Conservation (phyloP, 2,113 vertebrate species). For the Gallinago paraguaiae region DNA sequence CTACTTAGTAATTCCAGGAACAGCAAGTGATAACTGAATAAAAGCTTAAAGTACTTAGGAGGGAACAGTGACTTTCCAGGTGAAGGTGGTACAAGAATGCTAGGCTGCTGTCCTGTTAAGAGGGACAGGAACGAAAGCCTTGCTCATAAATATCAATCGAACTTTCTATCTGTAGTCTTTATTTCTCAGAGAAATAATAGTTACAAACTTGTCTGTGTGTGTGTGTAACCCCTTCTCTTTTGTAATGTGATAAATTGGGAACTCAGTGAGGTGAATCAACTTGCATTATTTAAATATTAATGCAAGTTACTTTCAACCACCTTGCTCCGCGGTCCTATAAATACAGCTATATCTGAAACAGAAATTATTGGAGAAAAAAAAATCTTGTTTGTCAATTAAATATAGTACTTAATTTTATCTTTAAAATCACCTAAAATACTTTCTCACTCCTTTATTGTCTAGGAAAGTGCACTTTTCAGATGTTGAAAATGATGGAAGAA, state of each 20-base stretch:
- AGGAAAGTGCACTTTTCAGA: conserved; percentile 1
- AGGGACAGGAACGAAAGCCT: neutral
- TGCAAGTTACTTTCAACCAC: neutral
- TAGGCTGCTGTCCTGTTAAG: neutral
- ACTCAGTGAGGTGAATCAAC: neutral
- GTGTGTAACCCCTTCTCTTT: neutral
- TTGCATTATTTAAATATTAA: neutral
- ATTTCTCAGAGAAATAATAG: neutral
- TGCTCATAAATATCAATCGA: neutral
- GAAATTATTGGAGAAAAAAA: neutral
- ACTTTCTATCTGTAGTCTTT: neutral
- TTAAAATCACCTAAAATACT: neutral
- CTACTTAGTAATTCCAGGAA: neutral
- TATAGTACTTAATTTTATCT: neutral
- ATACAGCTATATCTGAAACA: neutral
- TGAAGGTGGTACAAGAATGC: neutral
- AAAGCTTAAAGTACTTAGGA: neutral
- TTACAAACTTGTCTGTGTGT: neutral
- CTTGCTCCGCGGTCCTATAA: accelerated
- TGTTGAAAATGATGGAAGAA: conserved; percentile 15
- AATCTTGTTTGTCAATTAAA: neutral
- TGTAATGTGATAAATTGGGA: neutral
- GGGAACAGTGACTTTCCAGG: neutral
- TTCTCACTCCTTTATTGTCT: neutral
- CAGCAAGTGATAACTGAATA: neutral